These are phyloP conservation scores for Ellobium chinense DNA, from an alignment of 2,888 invertebrate genomes.

Conservation along the genomic window DNA sequence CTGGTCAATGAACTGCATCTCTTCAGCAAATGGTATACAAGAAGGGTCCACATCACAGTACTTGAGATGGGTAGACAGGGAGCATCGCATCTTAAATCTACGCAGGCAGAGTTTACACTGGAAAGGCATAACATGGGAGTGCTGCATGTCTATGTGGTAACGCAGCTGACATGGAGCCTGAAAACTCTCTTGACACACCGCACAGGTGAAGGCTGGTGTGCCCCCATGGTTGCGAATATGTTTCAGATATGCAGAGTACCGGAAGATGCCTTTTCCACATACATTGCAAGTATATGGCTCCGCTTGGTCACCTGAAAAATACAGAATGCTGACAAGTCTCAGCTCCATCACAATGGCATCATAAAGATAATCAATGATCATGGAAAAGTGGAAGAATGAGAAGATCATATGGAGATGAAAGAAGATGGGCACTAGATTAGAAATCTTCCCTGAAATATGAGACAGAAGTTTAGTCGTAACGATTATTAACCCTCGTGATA, in stretches of 20 bases:
- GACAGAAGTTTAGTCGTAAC: too few relatives aligned
- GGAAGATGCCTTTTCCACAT: slow-evolving; percentile 20
- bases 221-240: slow-evolving; percentile 23
- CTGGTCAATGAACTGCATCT: slow-evolving; percentile 43
- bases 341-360: too few relatives aligned
- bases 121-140: slow-evolving; percentile 42
- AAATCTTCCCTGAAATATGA: too few relatives aligned
- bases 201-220: slow-evolving; percentile 39
- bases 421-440: too few relatives aligned
- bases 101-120: slow-evolving; percentile 46
- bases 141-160: slow-evolving; percentile 42
- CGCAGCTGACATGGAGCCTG: slow-evolving; percentile 40
- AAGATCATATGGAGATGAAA: too few relatives aligned
- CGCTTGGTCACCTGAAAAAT: slow-evolving; percentile 16
- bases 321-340: too few relatives aligned
- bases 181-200: slow-evolving; percentile 48
- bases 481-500: too few relatives aligned
- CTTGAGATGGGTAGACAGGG: slow-evolving; percentile 45
- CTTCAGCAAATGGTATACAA: slow-evolving; percentile 42
- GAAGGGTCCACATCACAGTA: slow-evolving; percentile 45
- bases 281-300: slow-evolving; percentile 28
- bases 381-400: too few relatives aligned
- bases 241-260: slow-evolving; percentile 24
- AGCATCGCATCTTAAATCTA: slow-evolving; percentile 46
- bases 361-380: too few relatives aligned